Evolutionary conservation across 1,140 invertebrate genomes (phyloP).

Genomic region (Temnothorax curvispinosus): DNA sequence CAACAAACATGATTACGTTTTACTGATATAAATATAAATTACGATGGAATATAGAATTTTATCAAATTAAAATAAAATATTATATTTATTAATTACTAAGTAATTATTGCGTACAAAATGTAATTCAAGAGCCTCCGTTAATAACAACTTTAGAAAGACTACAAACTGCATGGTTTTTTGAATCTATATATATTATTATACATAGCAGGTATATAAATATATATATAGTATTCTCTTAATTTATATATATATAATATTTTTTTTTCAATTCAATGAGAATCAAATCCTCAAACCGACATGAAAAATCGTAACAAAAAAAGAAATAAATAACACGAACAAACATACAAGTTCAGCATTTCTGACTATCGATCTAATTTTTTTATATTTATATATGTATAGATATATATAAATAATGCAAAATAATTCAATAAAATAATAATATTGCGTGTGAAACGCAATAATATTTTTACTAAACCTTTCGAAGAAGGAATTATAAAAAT

Average conservation of each 20-base stretch:
- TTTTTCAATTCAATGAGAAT: not conserved
- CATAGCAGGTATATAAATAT: not conserved
- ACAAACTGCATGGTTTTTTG: not conserved
- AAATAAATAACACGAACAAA: not conserved
- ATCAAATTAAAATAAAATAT: not conserved
- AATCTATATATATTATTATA: not conserved
- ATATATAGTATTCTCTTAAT: not conserved
- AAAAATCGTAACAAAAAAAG: not conserved
- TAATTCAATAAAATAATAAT: not conserved
- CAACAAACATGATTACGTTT: not conserved
- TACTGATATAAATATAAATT: not conserved
- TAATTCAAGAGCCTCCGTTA: not conserved
- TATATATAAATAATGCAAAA: not conserved
- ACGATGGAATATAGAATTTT: not conserved
- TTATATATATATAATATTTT: not conserved
- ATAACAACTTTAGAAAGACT: not conserved
- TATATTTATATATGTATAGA: not conserved
- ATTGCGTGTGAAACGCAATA: not conserved
- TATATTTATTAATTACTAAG: not conserved
- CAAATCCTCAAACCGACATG: not conserved
- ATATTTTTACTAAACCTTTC: not conserved
- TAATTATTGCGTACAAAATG: not conserved
- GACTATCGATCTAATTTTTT: not conserved
- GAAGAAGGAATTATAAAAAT: slow-evolving; percentile 11
- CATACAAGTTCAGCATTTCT: not conserved